These are phyloP conservation scores for Halichoeres trimaculatus DNA, from an alignment of 2,113 vertebrate genomes.

Conservation along the genomic window DNA sequence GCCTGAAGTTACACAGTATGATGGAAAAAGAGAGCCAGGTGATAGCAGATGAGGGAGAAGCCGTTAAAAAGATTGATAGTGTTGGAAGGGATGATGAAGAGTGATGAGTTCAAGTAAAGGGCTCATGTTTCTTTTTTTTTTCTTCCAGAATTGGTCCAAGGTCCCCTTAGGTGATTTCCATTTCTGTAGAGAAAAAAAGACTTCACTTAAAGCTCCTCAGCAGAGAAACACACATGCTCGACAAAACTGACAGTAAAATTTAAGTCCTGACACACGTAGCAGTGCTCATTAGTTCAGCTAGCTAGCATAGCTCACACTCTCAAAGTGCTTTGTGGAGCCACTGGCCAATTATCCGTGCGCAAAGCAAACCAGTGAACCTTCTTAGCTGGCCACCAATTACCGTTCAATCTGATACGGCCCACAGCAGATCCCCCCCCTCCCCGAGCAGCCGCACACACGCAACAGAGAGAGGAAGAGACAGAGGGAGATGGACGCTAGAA, in stretches of 20 bases:
- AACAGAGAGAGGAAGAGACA: slow-evolving; percentile 1
- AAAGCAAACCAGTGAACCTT: slow-evolving; percentile 79
- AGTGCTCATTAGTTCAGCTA: slow-evolving; percentile 79
- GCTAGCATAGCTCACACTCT: slow-evolving; percentile 70
- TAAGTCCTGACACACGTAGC: slow-evolving; percentile 36
- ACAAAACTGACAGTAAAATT: slow-evolving; percentile 49
- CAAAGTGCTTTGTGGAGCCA: slow-evolving; percentile 72
- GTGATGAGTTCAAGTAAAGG: slow-evolving; percentile 58
- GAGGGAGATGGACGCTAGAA: slow-evolving; percentile 13
- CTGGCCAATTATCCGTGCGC: slow-evolving; percentile 78
- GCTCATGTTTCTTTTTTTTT: slow-evolving; percentile 21
- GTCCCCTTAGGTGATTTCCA: slow-evolving; percentile 24
- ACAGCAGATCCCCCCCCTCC: slow-evolving; percentile 65
- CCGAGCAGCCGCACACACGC: slow-evolving; percentile 35
- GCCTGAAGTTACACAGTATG: slow-evolving; percentile 56
- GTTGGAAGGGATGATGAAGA: slow-evolving; percentile 59
- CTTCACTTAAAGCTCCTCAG: slow-evolving; percentile 18
- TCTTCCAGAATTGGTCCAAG: background rate
- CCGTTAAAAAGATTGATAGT: slow-evolving; percentile 71
- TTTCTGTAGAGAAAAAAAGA: slow-evolving; percentile 10
- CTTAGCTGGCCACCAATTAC: slow-evolving; percentile 79
- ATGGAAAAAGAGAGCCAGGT: slow-evolving; percentile 54
- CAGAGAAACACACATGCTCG: slow-evolving; percentile 38
- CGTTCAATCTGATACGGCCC: slow-evolving; percentile 74
- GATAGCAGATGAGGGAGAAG: slow-evolving; percentile 64